Base-by-base conservation (phyloP, 2,797 vertebrate species). In the Leptatherina wallacei region DNA sequence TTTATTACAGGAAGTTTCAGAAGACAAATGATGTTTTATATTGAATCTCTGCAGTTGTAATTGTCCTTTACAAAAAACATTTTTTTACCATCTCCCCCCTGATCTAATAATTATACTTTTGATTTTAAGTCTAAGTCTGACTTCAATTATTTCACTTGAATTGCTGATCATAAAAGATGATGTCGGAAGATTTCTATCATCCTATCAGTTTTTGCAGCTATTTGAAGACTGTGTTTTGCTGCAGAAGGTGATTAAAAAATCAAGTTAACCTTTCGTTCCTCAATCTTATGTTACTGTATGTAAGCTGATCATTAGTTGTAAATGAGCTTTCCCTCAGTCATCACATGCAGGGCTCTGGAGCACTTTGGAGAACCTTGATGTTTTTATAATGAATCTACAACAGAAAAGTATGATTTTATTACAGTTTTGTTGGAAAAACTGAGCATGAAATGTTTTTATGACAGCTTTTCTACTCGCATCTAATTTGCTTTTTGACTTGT, bases 1-100 rank as follows among this genome's bases (percentile, higher is more conserved):
- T 32, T 24, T 10, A 49, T 20, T 4, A 65, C 35, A 55, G 71
- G 40, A 85, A 77, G 42, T 67, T 11, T 59, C 13, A 62, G 12
- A 9, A 22, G 8, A 4, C 20, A 33, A 22, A 6, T 20, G 1
- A 27, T 20, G 20, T 66, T 60, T 47, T 32, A 11, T 0, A 7
- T 22, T 4, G 20, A 38, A 36, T 30, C 0, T 22, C 16, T 38
- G 6, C 2, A 57, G 9, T 0, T 1, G 16, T 38, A 1, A 55
- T 22, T 7, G 58, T 61, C 11, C 18, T 63, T 74, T 65, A 16
- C 13, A 24, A 6, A 11, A 14, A 1, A 6, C 47, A 72, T 69
- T 29, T 40, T 18, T 40, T 18, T 18, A 44, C 42, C 1, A 42
- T 22, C 52, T 49, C 14, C 35, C 33, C 52, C 44, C 40, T 13